phyloP scores from a whole-genome alignment of 92 coral and sea anemone species.

The Phymanthus crucifer region DNA sequence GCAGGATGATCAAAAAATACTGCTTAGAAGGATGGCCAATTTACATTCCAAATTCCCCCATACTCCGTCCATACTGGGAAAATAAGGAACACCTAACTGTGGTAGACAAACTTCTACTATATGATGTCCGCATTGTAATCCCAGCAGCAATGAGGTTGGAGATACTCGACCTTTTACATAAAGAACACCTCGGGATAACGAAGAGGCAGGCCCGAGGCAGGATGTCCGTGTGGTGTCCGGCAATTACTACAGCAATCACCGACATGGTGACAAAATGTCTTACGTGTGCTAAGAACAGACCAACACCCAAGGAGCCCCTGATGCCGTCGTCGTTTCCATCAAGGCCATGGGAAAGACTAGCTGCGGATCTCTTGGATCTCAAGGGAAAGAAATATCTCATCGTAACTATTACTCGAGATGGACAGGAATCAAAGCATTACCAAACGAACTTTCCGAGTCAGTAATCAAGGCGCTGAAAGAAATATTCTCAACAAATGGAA shows the following conservation, averaged over 20 bases:
- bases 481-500: constrained; percentile 49
- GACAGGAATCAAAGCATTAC: constrained; percentile 26
- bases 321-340: constrained; percentile 38
- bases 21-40: constrained; percentile 48
- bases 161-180: constrained; percentile 40
- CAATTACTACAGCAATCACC: constrained; percentile 37
- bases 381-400: constrained; percentile 22
- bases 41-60: constrained; percentile 43
- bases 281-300: constrained; percentile 39
- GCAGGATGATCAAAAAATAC: constrained; percentile 29
- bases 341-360: constrained; percentile 34
- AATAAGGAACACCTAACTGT: constrained; percentile 41
- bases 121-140: constrained; percentile 33
- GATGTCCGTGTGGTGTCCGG: constrained; percentile 56
- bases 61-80: constrained; percentile 40
- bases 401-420: constrained; percentile 32
- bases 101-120: constrained; percentile 23
- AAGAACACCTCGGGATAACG: constrained; percentile 44
- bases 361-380: constrained; percentile 47
- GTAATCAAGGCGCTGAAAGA: constrained; percentile 35
- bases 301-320: constrained; percentile 46
- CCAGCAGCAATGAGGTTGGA: constrained; percentile 41
- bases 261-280: constrained; percentile 48
- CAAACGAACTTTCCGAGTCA: not conserved
- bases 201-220: constrained; percentile 49